Conservation (phyloP, 2,113 vertebrate genomes). For the Litocranius walleri region DNA sequence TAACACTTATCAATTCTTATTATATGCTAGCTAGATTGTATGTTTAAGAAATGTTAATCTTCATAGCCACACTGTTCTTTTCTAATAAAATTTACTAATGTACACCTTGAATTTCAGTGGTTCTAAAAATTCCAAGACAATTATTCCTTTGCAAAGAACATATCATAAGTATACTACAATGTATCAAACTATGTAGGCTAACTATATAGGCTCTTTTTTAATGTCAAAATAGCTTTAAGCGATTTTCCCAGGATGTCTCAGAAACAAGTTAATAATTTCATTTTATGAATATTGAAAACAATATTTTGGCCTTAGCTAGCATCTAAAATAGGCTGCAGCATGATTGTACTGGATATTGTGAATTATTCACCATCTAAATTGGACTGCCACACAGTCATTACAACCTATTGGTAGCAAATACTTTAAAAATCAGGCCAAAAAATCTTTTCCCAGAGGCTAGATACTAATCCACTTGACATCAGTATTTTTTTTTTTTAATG, state of each 20-base stretch:
- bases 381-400: background rate
- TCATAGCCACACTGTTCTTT: background rate
- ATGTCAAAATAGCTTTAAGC: background rate
- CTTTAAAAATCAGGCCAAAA: background rate
- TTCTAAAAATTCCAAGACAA: constrained; percentile 4
- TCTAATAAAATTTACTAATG: constrained; percentile 10
- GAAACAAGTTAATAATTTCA: constrained; percentile 9
- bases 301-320: background rate
- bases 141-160: background rate
- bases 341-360: background rate
- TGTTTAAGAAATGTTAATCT: constrained; percentile 15
- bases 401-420: background rate
- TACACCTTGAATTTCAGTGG: background rate
- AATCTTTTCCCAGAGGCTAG: background rate
- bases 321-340: constrained; percentile 22
- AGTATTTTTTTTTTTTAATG: background rate
- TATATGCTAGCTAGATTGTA: background rate
- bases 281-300: constrained; percentile 30
- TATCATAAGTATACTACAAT: background rate
- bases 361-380: constrained; percentile 33
- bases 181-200: background rate
- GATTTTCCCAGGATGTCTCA: background rate
- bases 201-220: background rate
- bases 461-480: background rate
- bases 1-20: constrained; percentile 8